Evolutionary conservation across 2,888 invertebrate species (phyloP).

Genomic region (Drosophila recens): DNA sequence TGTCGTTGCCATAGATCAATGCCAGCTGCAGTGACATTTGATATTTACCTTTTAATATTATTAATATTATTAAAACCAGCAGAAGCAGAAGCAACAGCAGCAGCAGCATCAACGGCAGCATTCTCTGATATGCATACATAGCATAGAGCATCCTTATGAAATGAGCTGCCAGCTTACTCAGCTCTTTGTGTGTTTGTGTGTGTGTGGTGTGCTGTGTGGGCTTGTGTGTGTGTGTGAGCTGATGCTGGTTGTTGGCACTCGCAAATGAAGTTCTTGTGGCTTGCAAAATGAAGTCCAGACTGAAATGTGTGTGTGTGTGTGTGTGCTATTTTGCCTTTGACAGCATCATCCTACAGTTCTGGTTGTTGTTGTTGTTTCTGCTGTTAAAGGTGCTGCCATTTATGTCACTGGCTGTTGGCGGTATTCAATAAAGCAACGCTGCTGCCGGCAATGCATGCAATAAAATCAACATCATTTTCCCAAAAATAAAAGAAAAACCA

Average conservation of each 20-base stretch:
- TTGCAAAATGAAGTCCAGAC: slow-evolving; percentile 70
- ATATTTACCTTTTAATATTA: slow-evolving; percentile 77
- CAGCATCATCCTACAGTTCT: slow-evolving; percentile 32
- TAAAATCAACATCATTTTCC: slow-evolving; percentile 43
- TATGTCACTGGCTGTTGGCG: slow-evolving; percentile 18
- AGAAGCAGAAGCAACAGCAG: slow-evolving; percentile 11
- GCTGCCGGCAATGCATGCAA: slow-evolving; percentile 16
- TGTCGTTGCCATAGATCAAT: slow-evolving; percentile 66
- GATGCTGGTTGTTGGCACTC: slow-evolving; percentile 43
- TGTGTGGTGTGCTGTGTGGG: slow-evolving; percentile 1
- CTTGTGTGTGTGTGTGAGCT: slow-evolving; percentile 14
- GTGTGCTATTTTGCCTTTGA: slow-evolving; percentile 64
- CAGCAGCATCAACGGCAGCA: slow-evolving; percentile 5
- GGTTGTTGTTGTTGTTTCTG: slow-evolving; percentile 22
- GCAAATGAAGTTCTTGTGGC: slow-evolving; percentile 77
- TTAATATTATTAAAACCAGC: slow-evolving; percentile 73
- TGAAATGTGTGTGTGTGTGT: slow-evolving; percentile 20
- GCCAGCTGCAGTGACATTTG: slow-evolving; percentile 71
- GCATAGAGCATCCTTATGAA: slow-evolving; percentile 27
- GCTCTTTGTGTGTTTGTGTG: slow-evolving; percentile 2
- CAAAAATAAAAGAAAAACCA: slow-evolving; percentile 7
- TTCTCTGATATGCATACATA: slow-evolving; percentile 14
- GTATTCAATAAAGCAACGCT: slow-evolving; percentile 24
- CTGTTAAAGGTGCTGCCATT: slow-evolving; percentile 22
- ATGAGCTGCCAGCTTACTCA: slow-evolving; percentile 54